Evolutionary conservation across 2,888 invertebrate genomes (phyloP), one percentile per base, ranked within the genome.

Genomic region (Yponomeuta malinellus): DNA sequence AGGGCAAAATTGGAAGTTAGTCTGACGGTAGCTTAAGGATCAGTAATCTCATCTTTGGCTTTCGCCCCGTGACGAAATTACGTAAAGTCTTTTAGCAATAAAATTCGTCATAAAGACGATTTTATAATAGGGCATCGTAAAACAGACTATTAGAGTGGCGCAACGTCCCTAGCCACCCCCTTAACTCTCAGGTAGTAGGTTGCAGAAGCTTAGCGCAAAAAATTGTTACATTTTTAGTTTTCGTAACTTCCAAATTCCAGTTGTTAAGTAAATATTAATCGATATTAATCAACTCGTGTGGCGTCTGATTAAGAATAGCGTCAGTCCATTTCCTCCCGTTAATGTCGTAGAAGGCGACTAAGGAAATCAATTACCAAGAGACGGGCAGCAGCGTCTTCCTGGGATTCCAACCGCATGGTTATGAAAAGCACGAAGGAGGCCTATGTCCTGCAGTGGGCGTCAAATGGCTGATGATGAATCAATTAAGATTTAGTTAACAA

Each of bases 21-120:
- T 59, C 52, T 59, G 12, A 3, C 52, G 1, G 15, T 15, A 59
- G 15, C 52, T 59, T 85, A 84, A 86, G 86, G 82, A 82, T 78
- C 73, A 74, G 81, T 82, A 87, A 89, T 88, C 89, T 87, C 90
- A 88, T 91, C 87, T 81, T 82, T 80, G 82, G 79, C 83, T 84
- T 37, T 80, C 82, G 78, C 78, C 80, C 85, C 89, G 86, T 89
- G 87, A 88, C 87, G 90, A 86, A 90, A 90, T 91, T 90, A 90
- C 90, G 84, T 89, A 88, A 78, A 90, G 91, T 89, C 90, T 86
- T 89, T 87, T 84, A 82, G 88, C 89, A 90, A 90, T 92, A 90
- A 92, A 91, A 91, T 81, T 76, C 80, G 79, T 80, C 86, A 86
- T 91, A 91, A 92, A 90, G 89, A 87, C 88, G 85, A 90, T 90